These are phyloP conservation scores for Parapristionchus giblindavisi DNA, from an alignment of 2,888 invertebrate genomes.

Conservation along the genomic window DNA sequence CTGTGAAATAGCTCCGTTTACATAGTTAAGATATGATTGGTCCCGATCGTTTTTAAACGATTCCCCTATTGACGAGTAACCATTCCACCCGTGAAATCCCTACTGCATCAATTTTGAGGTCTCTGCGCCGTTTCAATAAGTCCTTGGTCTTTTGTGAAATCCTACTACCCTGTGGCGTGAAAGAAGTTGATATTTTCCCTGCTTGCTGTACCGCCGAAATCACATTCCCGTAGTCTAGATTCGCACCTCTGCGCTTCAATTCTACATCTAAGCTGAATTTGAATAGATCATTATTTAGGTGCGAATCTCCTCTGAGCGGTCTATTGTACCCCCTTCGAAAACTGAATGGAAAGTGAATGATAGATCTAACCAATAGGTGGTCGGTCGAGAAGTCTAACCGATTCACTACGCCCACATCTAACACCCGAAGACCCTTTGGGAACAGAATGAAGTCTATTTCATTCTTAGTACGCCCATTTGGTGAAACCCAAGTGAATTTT, in stretches of 20 bases:
- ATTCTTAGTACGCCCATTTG: background rate
- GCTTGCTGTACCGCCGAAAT: background rate
- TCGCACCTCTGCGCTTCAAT: conserved; percentile 10
- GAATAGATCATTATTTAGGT: too few species aligned
- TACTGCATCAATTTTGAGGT: background rate
- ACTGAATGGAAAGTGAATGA: background rate
- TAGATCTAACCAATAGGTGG: conserved; percentile 3
- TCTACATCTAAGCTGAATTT: too few species aligned
- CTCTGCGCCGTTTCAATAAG: background rate
- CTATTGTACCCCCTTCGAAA: background rate
- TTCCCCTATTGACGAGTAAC: too few species aligned
- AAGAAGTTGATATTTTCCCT: conserved; percentile 11
- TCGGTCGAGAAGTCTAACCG: conserved; percentile 1
- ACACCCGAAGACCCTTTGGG: background rate
- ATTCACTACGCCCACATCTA: conserved; percentile 12
- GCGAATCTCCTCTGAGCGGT: too few species aligned
- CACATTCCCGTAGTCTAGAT: background rate
- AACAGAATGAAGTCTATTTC: conserved; percentile 5
- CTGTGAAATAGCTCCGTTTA: background rate
- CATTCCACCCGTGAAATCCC: too few species aligned
- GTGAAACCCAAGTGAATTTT: conserved; percentile 11
- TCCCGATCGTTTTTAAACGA: conserved; percentile 4
- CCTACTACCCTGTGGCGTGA: background rate
- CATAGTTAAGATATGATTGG: background rate
- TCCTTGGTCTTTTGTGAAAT: background rate